phyloP scores from a whole-genome alignment of 2,888 invertebrate species.

The Hirtodrosophila histrioides region DNA sequence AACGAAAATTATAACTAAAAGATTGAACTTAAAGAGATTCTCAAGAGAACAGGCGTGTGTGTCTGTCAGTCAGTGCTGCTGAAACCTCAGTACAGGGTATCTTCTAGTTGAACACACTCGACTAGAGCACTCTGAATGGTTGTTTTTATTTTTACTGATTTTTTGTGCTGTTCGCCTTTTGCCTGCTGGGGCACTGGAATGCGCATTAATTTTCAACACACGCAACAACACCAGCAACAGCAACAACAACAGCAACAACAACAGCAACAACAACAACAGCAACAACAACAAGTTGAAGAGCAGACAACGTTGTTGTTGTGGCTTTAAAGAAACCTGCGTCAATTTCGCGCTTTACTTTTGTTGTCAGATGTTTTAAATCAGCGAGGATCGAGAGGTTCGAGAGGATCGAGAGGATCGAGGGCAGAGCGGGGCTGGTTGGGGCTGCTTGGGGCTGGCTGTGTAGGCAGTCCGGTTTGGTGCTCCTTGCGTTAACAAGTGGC shows the following conservation, averaged over 20 bases:
- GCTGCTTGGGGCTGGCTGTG: constrained; percentile 34
- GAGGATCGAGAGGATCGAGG: constrained; percentile 20
- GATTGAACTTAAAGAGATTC: no score
- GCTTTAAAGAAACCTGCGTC: constrained; percentile 71
- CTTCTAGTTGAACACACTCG: no score
- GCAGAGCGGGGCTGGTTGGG: no score
- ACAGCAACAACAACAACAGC: constrained; percentile 1
- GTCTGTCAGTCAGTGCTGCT: no score
- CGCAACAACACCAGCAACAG: constrained; percentile 50
- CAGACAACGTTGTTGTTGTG: constrained; percentile 14
- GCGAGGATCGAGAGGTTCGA: constrained; percentile 41
- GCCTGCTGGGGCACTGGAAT: constrained; percentile 62
- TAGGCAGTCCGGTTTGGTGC: constrained; percentile 74
- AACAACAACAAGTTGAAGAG: background rate
- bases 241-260: constrained; percentile 30
- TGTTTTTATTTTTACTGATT: constrained; percentile 9
- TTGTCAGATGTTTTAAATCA: constrained; percentile 78
- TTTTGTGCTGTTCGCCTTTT: constrained; percentile 15
- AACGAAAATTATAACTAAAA: no score
- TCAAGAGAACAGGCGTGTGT: no score
- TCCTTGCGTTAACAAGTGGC: constrained; percentile 78
- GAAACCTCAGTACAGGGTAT: no score
- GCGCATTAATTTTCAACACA: constrained; percentile 79
- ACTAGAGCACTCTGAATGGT: background rate
- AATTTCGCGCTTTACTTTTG: constrained; percentile 79